phyloP scores from a whole-genome alignment of 2,888 invertebrate genomes.

The Teleiodes luculella region DNA sequence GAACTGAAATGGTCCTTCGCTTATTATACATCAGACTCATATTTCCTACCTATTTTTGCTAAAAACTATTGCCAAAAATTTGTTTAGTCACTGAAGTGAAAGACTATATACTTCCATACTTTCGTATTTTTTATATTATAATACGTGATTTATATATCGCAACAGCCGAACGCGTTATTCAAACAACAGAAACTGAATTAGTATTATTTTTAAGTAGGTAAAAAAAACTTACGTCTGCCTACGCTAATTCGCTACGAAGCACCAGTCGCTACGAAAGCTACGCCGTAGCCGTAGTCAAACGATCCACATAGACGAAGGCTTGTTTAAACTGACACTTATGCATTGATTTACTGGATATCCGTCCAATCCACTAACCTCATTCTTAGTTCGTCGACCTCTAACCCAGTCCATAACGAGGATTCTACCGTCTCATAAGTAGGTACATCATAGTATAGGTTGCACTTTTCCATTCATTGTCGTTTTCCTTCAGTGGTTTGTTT shows the following conservation, averaged over 20 bases:
- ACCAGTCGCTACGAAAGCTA: not conserved
- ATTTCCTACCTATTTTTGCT: no score
- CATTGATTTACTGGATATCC: not conserved
- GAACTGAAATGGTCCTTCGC: no score
- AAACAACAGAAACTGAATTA: no score
- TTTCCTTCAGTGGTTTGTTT: not conserved
- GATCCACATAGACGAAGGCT: not conserved
- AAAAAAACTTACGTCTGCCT: no score
- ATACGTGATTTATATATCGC: no score
- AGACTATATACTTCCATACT: no score
- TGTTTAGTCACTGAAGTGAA: no score
- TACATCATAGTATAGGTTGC: not conserved
- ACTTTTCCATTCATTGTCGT: not conserved
- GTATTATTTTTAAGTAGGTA: no score
- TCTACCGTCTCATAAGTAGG: not conserved
- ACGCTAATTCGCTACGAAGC: not conserved
- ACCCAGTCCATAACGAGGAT: not conserved
- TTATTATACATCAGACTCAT: no score
- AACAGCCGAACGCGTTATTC: no score
- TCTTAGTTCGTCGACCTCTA: not conserved
- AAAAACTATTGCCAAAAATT: no score
- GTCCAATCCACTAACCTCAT: conserved; percentile 2
- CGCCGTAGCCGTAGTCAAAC: not conserved
- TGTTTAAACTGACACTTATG: not conserved
- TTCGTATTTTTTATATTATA: no score